phyloP scores from a whole-genome alignment of 2,888 invertebrate species.

The Pediacus dermestoides region DNA sequence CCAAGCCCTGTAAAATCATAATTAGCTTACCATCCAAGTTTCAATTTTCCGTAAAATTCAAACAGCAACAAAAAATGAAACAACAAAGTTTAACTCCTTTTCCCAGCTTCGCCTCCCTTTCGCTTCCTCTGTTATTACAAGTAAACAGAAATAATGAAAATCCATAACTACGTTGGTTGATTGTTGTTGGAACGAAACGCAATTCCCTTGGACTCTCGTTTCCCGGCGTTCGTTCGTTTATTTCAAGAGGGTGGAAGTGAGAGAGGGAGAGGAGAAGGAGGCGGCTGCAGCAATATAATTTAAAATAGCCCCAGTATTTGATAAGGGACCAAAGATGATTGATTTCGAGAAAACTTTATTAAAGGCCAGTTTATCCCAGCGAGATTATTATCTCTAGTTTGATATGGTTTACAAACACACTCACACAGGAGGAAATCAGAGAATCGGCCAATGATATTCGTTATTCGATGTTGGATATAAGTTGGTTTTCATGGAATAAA shows the following conservation, averaged over 20 bases:
- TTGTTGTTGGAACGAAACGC: conserved; percentile 25
- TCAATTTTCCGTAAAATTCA: no score
- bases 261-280: conserved; percentile 2
- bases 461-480: no score
- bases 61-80: no score
- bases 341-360: conserved; percentile 34
- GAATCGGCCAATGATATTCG: neutral
- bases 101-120: conserved; percentile 3
- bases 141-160: conserved; percentile 33
- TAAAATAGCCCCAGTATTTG: conserved; percentile 31
- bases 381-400: conserved; percentile 20
- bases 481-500: no score
- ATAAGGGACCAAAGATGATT: conserved; percentile 34
- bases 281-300: conserved; percentile 31
- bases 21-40: no score
- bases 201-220: conserved; percentile 24
- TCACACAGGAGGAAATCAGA: conserved; percentile 1
- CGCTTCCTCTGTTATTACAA: conserved; percentile 23
- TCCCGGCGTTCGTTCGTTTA: conserved; percentile 14
- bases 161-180: conserved; percentile 33
- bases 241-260: no score
- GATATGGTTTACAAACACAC: conserved; percentile 3
- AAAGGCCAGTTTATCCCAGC: conserved; percentile 23
- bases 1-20: no score
- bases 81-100: conserved; percentile 8